These are phyloP conservation scores for Nomada hirtipes DNA, from an alignment of 2,888 invertebrate species.

Conservation along the genomic window DNA sequence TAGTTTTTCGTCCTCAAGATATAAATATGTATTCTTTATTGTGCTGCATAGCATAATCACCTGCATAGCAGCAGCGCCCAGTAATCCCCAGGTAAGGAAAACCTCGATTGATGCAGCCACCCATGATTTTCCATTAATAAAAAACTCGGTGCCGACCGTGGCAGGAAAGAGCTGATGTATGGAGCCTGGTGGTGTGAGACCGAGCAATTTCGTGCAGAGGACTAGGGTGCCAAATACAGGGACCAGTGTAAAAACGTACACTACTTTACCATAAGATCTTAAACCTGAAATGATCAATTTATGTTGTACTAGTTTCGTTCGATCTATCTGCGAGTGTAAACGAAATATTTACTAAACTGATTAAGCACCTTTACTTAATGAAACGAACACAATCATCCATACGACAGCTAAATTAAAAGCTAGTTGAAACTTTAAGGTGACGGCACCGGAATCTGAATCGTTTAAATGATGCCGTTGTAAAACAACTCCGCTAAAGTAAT, in stretches of 20 bases:
- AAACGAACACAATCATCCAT: slow-evolving; percentile 95
- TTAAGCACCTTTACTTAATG: slow-evolving; percentile 90
- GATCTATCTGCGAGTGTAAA: not conserved
- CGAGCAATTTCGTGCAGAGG: slow-evolving; percentile 90
- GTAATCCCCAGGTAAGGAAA: slow-evolving; percentile 94
- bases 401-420: slow-evolving; percentile 95
- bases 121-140: slow-evolving; percentile 94
- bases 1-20: not conserved
- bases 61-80: slow-evolving; percentile 93
- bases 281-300: slow-evolving; percentile 85
- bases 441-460: slow-evolving; percentile 85
- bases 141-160: slow-evolving; percentile 94
- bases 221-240: slow-evolving; percentile 92
- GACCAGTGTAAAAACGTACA: slow-evolving; percentile 91
- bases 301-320: not conserved
- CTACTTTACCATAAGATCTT: slow-evolving; percentile 93
- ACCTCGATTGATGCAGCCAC: slow-evolving; percentile 95
- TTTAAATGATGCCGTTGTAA: slow-evolving; percentile 87
- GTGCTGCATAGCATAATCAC: slow-evolving; percentile 62
- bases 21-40: not conserved
- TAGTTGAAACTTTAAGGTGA: slow-evolving; percentile 92
- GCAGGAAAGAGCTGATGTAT: slow-evolving; percentile 91
- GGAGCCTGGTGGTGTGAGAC: slow-evolving; percentile 89
- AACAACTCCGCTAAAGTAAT: slow-evolving; percentile 94
- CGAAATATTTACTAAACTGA: not conserved